Conservation (phyloP, 2,797 vertebrate genomes). For the Tenualosa thibaudeaui region DNA sequence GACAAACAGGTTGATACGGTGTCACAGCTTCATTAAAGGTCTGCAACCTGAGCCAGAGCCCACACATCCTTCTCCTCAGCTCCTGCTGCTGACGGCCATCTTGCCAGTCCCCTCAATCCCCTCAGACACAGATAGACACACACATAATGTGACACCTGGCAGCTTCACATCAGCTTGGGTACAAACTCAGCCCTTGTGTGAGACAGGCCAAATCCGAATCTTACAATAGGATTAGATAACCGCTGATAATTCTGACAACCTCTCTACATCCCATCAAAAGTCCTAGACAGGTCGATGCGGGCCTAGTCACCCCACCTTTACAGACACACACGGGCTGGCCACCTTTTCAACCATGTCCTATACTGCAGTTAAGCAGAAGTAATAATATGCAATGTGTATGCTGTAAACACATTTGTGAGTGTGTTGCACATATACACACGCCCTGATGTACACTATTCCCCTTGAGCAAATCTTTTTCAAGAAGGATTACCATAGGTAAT, state of each 20-base stretch:
- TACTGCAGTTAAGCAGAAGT: neutral
- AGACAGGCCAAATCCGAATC: neutral
- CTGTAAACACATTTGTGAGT: neutral
- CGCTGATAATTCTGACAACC: neutral
- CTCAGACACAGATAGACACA: neutral
- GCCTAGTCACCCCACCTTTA: neutral
- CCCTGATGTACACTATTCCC: neutral
- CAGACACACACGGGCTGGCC: neutral
- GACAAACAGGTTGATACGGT: neutral
- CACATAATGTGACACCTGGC: neutral
- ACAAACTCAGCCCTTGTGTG: neutral
- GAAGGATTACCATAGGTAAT: neutral
- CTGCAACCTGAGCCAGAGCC: neutral
- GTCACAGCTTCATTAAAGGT: neutral
- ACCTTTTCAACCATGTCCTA: neutral
- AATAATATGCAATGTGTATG: neutral
- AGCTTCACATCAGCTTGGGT: neutral
- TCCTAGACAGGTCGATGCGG: neutral
- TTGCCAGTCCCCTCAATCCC: neutral
- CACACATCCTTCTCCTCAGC: neutral
- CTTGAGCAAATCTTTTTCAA: neutral
- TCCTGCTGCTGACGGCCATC: neutral
- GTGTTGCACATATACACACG: neutral
- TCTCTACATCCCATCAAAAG: neutral
- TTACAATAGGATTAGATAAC: neutral